A percentile compares a stretch with the other conserved stretches of the same genome.
Evolutionary conservation across 2,888 invertebrate genomes (phyloP).

Genomic region (Shargacucullia verbasci): DNA sequence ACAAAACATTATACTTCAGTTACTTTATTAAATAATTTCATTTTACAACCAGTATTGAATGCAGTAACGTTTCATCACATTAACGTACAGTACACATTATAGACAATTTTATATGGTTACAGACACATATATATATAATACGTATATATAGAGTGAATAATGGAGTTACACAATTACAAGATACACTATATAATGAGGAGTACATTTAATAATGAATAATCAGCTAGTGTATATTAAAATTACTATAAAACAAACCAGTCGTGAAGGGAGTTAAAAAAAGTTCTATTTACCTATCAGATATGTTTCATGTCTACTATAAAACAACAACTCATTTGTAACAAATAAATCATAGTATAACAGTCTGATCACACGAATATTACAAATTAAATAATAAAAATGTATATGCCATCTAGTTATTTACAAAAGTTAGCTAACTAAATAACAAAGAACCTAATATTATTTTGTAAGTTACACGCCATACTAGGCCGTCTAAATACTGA

Average conservation of each 20-base stretch:
- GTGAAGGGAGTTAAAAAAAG: slow-evolving; percentile 68
- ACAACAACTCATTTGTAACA: slow-evolving; percentile 87
- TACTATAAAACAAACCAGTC: slow-evolving; percentile 72
- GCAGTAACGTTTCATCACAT: slow-evolving; percentile 85
- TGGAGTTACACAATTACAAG: slow-evolving; percentile 71
- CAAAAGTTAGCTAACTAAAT: slow-evolving; percentile 89
- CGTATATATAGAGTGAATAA: slow-evolving; percentile 73
- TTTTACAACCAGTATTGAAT: slow-evolving; percentile 87
- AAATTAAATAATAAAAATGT: slow-evolving; percentile 87
- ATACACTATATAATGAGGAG: slow-evolving; percentile 68
- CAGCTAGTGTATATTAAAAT: slow-evolving; percentile 64
- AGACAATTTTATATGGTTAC: slow-evolving; percentile 78
- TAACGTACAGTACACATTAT: slow-evolving; percentile 81
- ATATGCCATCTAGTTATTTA: slow-evolving; percentile 88
- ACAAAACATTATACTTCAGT: slow-evolving; percentile 67
- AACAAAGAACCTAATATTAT: slow-evolving; percentile 86
- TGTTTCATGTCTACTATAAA: slow-evolving; percentile 83
- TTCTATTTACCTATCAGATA: slow-evolving; percentile 80
- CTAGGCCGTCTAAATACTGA: slow-evolving; percentile 84
- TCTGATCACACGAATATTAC: slow-evolving; percentile 88
- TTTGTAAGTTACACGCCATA: slow-evolving; percentile 77
- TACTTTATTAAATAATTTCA: slow-evolving; percentile 88
- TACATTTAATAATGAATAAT: slow-evolving; percentile 63
- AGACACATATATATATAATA: slow-evolving; percentile 81
- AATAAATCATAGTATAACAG: slow-evolving; percentile 88